These are phyloP conservation scores for Sepiola atlantica DNA, from an alignment of 2,888 invertebrate species.

Conservation along the genomic window DNA sequence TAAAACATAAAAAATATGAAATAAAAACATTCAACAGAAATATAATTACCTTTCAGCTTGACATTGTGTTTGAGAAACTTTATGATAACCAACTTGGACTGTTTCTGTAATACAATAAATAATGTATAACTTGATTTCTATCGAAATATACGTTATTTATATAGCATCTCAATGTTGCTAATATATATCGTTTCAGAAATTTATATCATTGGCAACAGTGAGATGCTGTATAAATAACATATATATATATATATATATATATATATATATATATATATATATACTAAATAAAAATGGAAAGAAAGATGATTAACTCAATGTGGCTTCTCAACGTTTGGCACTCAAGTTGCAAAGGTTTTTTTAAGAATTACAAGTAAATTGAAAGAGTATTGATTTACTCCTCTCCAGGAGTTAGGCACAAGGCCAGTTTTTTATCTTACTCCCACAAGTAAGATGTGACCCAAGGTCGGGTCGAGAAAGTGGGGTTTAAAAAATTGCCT, in stretches of 20 bases:
- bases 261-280: neutral
- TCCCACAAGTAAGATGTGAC: too few relatives aligned
- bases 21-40: neutral
- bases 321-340: too few relatives aligned
- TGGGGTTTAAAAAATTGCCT: too few relatives aligned
- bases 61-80: slow-evolving; percentile 57
- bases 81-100: slow-evolving; percentile 58
- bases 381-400: too few relatives aligned
- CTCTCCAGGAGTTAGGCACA: too few relatives aligned
- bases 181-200: neutral
- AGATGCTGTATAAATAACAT: too few relatives aligned
- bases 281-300: neutral
- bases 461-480: too few relatives aligned
- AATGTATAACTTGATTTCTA: neutral
- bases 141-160: neutral
- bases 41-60: slow-evolving; percentile 57
- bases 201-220: too few relatives aligned
- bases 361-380: too few relatives aligned
- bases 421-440: too few relatives aligned
- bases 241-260: neutral
- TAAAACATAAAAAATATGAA: neutral
- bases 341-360: too few relatives aligned
- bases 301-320: too few relatives aligned
- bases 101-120: slow-evolving; percentile 54
- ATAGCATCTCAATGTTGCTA: neutral